These are phyloP conservation scores for Labia minor DNA, from an alignment of 2,888 invertebrate genomes.

Conservation along the genomic window DNA sequence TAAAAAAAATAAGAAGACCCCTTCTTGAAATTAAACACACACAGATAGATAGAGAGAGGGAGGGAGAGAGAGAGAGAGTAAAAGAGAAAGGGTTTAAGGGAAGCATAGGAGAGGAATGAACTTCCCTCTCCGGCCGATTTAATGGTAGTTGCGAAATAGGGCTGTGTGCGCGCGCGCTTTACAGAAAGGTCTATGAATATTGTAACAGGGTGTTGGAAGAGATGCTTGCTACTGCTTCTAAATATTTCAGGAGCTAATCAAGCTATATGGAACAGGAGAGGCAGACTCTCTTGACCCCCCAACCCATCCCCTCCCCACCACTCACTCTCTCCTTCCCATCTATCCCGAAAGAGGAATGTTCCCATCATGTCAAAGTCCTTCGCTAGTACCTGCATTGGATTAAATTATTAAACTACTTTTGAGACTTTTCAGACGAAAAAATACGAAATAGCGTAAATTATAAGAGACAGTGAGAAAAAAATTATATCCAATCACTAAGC, in stretches of 20 bases:
- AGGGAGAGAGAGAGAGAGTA: background rate
- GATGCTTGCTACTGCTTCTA: constrained; percentile 18
- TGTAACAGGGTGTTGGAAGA: constrained; percentile 20
- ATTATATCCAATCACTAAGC: too few relatives aligned
- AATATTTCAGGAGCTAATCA: constrained; percentile 26
- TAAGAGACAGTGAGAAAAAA: too few relatives aligned
- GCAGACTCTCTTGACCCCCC: background rate
- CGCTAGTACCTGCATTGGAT: background rate
- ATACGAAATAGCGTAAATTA: too few relatives aligned
- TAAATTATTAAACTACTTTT: background rate
- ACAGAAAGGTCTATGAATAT: constrained; percentile 21
- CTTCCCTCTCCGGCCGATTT: background rate
- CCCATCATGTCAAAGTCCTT: background rate
- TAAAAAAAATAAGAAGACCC: background rate
- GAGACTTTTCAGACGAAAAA: background rate
- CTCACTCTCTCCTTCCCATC: too few relatives aligned
- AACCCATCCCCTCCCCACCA: too few relatives aligned
- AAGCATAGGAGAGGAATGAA: constrained; percentile 16
- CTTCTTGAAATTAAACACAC: background rate
- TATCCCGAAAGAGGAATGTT: background rate
- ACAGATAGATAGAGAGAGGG: too few relatives aligned
- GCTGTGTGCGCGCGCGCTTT: constrained; percentile 16
- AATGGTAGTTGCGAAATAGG: constrained; percentile 13
- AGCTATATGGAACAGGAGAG: constrained; percentile 22
- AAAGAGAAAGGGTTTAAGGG: background rate